Evolutionary conservation across 2,797 vertebrate genomes (phyloP).

Genomic region (Periophthalmus magnuspinnatus): DNA sequence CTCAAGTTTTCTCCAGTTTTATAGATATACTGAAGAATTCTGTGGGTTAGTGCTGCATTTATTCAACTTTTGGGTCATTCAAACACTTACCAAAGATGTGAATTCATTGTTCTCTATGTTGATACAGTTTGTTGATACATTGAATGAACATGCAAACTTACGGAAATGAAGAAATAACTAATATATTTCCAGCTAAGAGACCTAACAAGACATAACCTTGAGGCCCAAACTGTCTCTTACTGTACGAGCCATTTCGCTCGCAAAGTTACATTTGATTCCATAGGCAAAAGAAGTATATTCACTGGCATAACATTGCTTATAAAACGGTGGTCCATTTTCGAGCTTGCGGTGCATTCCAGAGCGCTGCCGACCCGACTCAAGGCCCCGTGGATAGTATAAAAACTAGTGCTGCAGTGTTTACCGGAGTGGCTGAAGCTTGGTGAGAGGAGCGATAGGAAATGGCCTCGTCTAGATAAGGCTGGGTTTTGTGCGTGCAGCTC

Average conservation of each 20-base stretch:
- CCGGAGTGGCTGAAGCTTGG: slow-evolving; percentile 37
- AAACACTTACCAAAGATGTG: not conserved
- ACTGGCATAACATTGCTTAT: not conserved
- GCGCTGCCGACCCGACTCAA: slow-evolving; percentile 33
- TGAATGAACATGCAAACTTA: not conserved
- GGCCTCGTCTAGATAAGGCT: slow-evolving; percentile 65
- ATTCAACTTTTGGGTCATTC: not conserved
- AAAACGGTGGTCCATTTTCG: slow-evolving; percentile 8
- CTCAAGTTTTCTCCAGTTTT: not conserved
- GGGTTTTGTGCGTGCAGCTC: slow-evolving; percentile 61
- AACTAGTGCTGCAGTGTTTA: slow-evolving; percentile 57
- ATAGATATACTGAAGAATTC: not conserved
- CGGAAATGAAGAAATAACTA: not conserved
- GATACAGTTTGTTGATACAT: not conserved
- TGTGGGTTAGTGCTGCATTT: not conserved
- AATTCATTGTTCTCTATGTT: not conserved
- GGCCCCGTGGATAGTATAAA: slow-evolving; percentile 40
- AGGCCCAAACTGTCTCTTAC: not conserved
- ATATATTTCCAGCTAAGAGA: not conserved
- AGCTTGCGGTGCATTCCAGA: slow-evolving; percentile 4
- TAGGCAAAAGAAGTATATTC: not conserved
- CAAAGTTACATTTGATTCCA: not conserved
- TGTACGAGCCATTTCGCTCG: not conserved
- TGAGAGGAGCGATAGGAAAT: slow-evolving; percentile 63
- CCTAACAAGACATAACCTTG: not conserved